A percentile compares a stretch with the other conserved stretches of the same genome.
These are phyloP conservation scores for Thyatira batis DNA, from an alignment of 2,888 invertebrate species.

Conservation along the genomic window DNA sequence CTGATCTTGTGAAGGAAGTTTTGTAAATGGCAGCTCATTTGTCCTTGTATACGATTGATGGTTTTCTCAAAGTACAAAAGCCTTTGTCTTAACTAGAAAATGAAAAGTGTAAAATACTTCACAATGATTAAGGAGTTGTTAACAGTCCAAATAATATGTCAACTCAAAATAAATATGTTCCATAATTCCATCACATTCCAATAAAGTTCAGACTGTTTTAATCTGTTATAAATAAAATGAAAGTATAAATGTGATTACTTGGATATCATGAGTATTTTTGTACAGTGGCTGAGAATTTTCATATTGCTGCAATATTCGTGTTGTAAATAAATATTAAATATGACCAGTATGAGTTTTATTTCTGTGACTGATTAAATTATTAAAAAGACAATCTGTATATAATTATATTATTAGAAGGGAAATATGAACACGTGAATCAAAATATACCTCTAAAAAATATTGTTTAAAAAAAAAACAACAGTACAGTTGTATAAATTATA, in stretches of 20 bases:
- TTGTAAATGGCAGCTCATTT: not conserved
- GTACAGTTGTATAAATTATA: conserved; percentile 43
- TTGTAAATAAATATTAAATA: conserved; percentile 67
- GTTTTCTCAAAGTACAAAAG: not conserved
- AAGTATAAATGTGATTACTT: conserved; percentile 32
- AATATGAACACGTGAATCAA: too few relatives aligned
- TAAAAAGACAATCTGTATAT: too few relatives aligned
- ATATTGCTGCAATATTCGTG: conserved; percentile 69
- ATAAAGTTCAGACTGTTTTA: conserved; percentile 47
- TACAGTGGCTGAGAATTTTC: conserved; percentile 55
- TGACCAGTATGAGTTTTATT: conserved; percentile 16
- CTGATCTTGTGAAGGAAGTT: not conserved
- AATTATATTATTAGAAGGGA: too few relatives aligned
- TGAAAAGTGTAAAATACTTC: not conserved
- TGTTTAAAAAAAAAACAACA: conserved; percentile 39
- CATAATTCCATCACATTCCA: conserved; percentile 48
- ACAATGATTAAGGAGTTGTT: not conserved
- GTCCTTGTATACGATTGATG: not conserved
- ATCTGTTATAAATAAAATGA: conserved; percentile 16
- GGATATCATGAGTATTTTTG: conserved; percentile 62
- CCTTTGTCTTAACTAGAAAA: not conserved
- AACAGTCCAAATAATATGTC: not conserved
- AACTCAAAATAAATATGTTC: not conserved
- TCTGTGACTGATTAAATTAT: not conserved
- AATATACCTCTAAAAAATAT: too few relatives aligned